Percentiles rank a stretch among this genome's conserved stretches.
These are phyloP conservation scores for Polyommatus iphigenia DNA, from an alignment of 2,888 invertebrate species.

Conservation along the genomic window DNA sequence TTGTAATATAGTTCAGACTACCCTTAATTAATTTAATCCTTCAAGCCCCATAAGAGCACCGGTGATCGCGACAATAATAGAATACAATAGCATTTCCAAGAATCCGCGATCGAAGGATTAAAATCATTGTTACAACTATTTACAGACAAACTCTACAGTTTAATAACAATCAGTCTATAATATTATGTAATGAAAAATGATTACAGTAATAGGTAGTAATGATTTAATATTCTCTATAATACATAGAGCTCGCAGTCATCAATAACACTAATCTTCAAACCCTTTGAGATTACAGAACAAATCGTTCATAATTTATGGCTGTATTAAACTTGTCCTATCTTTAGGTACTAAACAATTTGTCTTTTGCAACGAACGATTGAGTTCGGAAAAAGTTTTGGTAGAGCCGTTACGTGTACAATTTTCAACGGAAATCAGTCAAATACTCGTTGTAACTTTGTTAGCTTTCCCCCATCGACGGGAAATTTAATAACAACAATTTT, in stretches of 20 bases:
- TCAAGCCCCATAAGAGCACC: too few species aligned
- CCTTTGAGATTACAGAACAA: conserved; percentile 2
- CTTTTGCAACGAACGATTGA: conserved; percentile 1
- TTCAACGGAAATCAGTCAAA: conserved; percentile 11
- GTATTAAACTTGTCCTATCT: conserved; percentile 10
- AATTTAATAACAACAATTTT: conserved; percentile 19
- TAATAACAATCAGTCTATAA: too few species aligned
- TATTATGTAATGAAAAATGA: neutral
- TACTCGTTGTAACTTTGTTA: conserved; percentile 3
- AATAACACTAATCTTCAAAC: conserved; percentile 17
- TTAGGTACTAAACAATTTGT: conserved; percentile 6
- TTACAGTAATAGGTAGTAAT: neutral
- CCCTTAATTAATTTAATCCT: too few species aligned
- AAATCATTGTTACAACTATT: neutral
- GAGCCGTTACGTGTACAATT: conserved; percentile 6
- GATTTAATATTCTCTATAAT: neutral
- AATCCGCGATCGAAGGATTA: too few species aligned
- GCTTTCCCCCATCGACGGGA: conserved; percentile 3
- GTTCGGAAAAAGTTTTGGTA: neutral
- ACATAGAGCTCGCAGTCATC: neutral
- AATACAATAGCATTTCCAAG: too few species aligned
- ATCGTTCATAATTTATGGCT: conserved; percentile 12
- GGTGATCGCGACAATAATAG: too few species aligned
- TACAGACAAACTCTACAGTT: too few species aligned
- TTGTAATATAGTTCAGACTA: too few species aligned